phyloP scores from a whole-genome alignment of 2,888 invertebrate genomes.

The Acronicta leporina region DNA sequence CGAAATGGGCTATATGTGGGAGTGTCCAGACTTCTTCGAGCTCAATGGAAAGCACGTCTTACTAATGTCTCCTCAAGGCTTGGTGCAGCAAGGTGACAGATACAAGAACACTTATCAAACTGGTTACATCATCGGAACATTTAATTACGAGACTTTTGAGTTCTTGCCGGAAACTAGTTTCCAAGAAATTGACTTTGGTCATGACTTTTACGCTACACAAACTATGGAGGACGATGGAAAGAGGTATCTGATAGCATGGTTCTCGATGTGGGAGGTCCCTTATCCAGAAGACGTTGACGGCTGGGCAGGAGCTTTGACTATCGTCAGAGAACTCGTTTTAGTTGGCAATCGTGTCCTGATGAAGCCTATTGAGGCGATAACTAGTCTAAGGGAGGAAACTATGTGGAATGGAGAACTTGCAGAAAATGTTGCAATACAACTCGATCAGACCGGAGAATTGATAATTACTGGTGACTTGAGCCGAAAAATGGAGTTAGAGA shows the following conservation, averaged over 20 bases:
- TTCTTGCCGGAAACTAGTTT: slow-evolving; percentile 75
- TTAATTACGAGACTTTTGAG: slow-evolving; percentile 78
- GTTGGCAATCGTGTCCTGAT: slow-evolving; percentile 71
- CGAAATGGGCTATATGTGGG: slow-evolving; percentile 84
- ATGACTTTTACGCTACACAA: slow-evolving; percentile 85
- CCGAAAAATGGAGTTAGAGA: slow-evolving; percentile 66
- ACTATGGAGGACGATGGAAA: slow-evolving; percentile 75
- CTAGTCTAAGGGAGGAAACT: slow-evolving; percentile 64
- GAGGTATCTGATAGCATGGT: slow-evolving; percentile 80
- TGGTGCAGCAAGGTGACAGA: slow-evolving; percentile 77
- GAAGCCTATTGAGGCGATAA: slow-evolving; percentile 75
- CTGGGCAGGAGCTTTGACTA: slow-evolving; percentile 83
- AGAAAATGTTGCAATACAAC: slow-evolving; percentile 56
- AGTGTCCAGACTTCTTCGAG: slow-evolving; percentile 87
- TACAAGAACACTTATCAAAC: slow-evolving; percentile 79
- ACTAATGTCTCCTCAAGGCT: slow-evolving; percentile 83
- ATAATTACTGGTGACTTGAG: slow-evolving; percentile 68
- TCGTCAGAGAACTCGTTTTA: slow-evolving; percentile 76
- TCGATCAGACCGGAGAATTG: slow-evolving; percentile 76
- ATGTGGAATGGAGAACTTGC: slow-evolving; percentile 61
- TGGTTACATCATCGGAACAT: slow-evolving; percentile 83
- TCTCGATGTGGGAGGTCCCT: slow-evolving; percentile 81
- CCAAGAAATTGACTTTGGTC: slow-evolving; percentile 83
- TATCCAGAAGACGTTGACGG: slow-evolving; percentile 78
- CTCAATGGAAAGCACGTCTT: slow-evolving; percentile 79